These are phyloP conservation scores for Microtus oregoni DNA, from an alignment of 2,113 vertebrate genomes.

Conservation along the genomic window DNA sequence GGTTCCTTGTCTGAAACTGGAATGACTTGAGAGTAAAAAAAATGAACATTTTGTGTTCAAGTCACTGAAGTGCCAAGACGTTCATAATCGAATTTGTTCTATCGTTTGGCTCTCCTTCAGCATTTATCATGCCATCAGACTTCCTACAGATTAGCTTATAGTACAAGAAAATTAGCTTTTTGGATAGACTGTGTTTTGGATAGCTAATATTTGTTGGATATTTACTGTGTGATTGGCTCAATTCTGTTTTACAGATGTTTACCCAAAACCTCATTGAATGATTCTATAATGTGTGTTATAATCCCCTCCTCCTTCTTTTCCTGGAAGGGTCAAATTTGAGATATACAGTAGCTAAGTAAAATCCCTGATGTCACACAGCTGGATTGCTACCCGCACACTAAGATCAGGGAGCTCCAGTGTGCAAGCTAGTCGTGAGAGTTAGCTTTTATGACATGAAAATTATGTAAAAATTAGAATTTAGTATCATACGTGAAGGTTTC, in stretches of 20 bases:
- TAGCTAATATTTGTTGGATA: background rate
- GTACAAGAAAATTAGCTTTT: background rate
- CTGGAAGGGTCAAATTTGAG: background rate
- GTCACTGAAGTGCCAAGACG: background rate
- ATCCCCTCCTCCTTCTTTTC: background rate
- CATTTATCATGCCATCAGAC: background rate
- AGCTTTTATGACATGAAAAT: background rate
- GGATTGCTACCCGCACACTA: background rate
- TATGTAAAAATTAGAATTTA: constrained; percentile 22
- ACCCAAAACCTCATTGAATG: constrained; percentile 9
- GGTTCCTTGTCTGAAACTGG: background rate
- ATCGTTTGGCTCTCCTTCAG: background rate
- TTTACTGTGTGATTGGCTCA: background rate
- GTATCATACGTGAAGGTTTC: background rate
- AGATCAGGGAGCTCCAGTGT: background rate
- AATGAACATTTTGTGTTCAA: background rate
- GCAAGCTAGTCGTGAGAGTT: background rate
- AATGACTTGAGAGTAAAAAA: background rate
- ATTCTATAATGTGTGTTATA: background rate
- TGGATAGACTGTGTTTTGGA: background rate
- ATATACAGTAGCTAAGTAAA: background rate
- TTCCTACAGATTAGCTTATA: background rate
- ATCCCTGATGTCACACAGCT: background rate
- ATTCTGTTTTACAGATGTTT: constrained; percentile 30
- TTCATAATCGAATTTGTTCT: background rate